Conservation (phyloP, 2,797 vertebrate species). For the Xyrichtys novacula region DNA sequence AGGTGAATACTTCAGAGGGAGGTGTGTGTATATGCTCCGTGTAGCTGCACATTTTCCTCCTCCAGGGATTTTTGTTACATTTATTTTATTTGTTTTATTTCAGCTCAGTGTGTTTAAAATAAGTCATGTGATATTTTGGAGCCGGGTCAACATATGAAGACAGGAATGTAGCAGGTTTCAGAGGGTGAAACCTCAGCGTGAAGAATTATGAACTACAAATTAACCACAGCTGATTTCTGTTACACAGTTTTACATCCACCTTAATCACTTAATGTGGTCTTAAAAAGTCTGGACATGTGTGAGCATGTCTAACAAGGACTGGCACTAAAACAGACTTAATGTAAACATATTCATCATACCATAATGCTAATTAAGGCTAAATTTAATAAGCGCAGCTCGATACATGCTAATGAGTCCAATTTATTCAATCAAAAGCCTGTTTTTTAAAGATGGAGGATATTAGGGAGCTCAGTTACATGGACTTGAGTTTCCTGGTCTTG, state of each 20-base stretch:
- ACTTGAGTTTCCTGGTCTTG: too few relatives aligned
- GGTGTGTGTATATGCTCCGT: slow-evolving; percentile 23
- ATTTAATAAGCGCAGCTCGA: neutral
- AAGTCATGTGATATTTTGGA: slow-evolving; percentile 36
- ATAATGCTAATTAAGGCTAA: neutral
- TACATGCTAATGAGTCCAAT: neutral
- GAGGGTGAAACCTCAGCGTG: slow-evolving; percentile 22
- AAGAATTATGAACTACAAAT: slow-evolving; percentile 25
- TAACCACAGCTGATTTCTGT: slow-evolving; percentile 31
- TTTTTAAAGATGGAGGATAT: too few relatives aligned
- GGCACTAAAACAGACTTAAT: neutral
- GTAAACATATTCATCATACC: neutral
- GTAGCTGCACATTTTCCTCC: slow-evolving; percentile 40
- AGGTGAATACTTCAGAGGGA: slow-evolving; percentile 45
- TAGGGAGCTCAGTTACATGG: too few relatives aligned
- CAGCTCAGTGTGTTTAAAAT: slow-evolving; percentile 49
- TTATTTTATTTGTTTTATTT: slow-evolving; percentile 47
- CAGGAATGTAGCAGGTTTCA: slow-evolving; percentile 38
- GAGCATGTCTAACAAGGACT: slow-evolving; percentile 3
- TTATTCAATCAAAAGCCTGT: neutral
- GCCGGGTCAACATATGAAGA: slow-evolving; percentile 13
- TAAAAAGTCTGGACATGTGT: slow-evolving; percentile 4
- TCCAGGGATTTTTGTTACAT: slow-evolving; percentile 42
- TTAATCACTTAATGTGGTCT: slow-evolving; percentile 3
- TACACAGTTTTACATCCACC: slow-evolving; percentile 1